These are phyloP conservation scores for Catocala sponsa DNA, from an alignment of 2,888 invertebrate genomes.

Conservation along the genomic window DNA sequence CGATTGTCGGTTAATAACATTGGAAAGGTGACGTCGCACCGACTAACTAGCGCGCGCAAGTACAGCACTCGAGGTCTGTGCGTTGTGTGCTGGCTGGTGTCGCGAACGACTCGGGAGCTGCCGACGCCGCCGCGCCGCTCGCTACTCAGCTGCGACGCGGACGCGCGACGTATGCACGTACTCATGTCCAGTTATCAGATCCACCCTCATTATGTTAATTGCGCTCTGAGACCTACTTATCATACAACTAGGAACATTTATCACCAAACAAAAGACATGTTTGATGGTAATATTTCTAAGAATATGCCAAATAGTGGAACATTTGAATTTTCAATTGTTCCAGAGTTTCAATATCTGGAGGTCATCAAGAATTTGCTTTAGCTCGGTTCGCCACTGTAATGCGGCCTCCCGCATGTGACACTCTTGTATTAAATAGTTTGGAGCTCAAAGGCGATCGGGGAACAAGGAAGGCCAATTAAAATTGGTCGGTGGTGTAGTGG, in stretches of 20 bases:
- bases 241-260: neutral
- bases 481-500: constrained; percentile 60
- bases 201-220: neutral
- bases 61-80: neutral
- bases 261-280: neutral
- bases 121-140: no score
- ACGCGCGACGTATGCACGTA: no score
- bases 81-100: no score
- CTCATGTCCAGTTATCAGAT: neutral
- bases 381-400: constrained; percentile 57
- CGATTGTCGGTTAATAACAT: constrained; percentile 12
- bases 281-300: neutral
- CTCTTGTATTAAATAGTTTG: constrained; percentile 15
- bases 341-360: constrained; percentile 71
- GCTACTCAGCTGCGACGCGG: no score
- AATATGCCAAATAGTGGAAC: constrained; percentile 2
- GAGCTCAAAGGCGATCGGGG: constrained; percentile 14
- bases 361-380: constrained; percentile 72
- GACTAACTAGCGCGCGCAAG: neutral
- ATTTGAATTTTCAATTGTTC: constrained; percentile 61
- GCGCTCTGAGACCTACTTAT: neutral
- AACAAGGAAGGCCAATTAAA: constrained; percentile 57
- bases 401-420: constrained; percentile 49
- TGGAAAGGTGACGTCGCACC: constrained; percentile 8
- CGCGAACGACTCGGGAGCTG: no score